Evolutionary conservation across 2,797 vertebrate genomes (phyloP).

Genomic region (Ibycter americanus): DNA sequence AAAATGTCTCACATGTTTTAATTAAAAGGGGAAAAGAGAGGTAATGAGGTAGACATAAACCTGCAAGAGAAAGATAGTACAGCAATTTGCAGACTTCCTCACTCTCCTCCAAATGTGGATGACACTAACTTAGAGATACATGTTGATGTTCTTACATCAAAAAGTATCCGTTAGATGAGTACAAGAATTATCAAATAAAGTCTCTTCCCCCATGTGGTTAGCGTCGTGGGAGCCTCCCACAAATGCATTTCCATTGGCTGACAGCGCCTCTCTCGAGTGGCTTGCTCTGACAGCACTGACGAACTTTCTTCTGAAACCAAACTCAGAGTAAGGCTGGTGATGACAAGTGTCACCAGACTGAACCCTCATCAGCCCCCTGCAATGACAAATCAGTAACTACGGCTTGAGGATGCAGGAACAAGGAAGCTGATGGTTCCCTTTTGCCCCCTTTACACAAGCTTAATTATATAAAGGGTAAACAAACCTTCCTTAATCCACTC

Average conservation of each 20-base stretch:
- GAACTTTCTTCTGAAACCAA: not conserved
- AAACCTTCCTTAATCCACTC: not conserved
- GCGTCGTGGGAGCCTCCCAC: not conserved
- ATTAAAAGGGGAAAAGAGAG: slow-evolving; percentile 48
- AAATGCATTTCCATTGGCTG: not conserved
- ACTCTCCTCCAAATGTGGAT: slow-evolving; percentile 4
- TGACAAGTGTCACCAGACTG: not conserved
- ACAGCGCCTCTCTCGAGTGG: not conserved
- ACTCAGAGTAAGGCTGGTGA: not conserved
- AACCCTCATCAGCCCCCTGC: not conserved
- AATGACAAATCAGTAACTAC: not conserved
- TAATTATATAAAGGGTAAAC: slow-evolving; percentile 9
- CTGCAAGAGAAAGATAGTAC: not conserved
- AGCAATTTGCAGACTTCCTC: not conserved
- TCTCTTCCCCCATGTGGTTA: not conserved
- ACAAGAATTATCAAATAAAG: slow-evolving; percentile 45
- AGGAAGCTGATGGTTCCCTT: not conserved
- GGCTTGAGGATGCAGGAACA: not conserved
- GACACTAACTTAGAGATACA: slow-evolving; percentile 59
- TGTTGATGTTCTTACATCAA: slow-evolving; percentile 47
- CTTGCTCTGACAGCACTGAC: not conserved
- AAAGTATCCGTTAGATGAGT: slow-evolving; percentile 41
- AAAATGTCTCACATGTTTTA: slow-evolving; percentile 70
- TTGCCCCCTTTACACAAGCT: not conserved
- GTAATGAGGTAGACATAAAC: slow-evolving; percentile 34